phyloP scores from a whole-genome alignment of 2,113 vertebrate genomes.

The Onychostoma macrolepis region DNA sequence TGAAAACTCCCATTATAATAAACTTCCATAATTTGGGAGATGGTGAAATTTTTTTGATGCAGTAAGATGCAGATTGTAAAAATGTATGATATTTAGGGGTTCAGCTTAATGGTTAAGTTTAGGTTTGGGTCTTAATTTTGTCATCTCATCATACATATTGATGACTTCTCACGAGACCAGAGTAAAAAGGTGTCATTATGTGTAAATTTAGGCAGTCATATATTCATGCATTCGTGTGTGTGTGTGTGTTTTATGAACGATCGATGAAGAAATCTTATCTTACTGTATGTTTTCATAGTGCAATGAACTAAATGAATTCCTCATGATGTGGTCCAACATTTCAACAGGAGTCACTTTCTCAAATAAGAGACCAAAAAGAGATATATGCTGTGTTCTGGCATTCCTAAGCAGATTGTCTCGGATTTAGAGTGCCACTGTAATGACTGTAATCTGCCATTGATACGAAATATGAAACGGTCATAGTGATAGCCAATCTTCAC shows the following conservation, averaged over 20 bases:
- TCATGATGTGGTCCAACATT: background rate
- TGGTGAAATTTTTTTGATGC: background rate
- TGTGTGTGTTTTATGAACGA: too few relatives aligned
- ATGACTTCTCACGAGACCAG: background rate
- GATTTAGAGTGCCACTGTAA: conserved; percentile 55
- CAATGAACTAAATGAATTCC: background rate
- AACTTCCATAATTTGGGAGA: too few relatives aligned
- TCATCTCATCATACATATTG: background rate
- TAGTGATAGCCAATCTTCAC: conserved; percentile 63
- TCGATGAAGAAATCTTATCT: too few relatives aligned
- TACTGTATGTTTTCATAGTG: background rate
- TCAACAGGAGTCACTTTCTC: background rate
- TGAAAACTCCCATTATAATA: too few relatives aligned
- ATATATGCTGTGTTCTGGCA: conserved; percentile 38
- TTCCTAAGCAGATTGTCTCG: conserved; percentile 60
- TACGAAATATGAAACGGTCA: conserved; percentile 62
- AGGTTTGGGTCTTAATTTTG: background rate
- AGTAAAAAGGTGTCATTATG: background rate
- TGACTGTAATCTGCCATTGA: conserved; percentile 67
- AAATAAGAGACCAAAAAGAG: background rate
- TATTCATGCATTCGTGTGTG: background rate
- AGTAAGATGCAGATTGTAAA: too few relatives aligned
- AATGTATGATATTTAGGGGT: too few relatives aligned
- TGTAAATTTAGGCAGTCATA: background rate
- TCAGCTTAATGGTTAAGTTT: too few relatives aligned